Percentiles rank a stretch among this genome's conserved stretches.
Evolutionary conservation across 2,113 vertebrate species (phyloP).

Genomic region (Ictalurus furcatus): DNA sequence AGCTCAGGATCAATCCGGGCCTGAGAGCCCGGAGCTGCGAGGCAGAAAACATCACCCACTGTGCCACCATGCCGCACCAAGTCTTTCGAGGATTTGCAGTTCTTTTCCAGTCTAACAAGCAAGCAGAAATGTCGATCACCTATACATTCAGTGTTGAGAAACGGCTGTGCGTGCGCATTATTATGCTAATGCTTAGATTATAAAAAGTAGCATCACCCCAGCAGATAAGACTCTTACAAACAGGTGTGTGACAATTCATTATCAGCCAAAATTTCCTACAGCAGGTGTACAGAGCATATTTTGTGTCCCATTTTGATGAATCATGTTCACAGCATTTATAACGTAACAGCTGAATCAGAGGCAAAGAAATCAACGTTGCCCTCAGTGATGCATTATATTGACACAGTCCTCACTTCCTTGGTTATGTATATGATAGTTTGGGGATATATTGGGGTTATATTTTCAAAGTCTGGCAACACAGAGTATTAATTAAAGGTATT

Average conservation of each 20-base stretch:
- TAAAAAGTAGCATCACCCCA: neutral
- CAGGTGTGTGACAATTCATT: neutral
- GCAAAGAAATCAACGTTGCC: neutral
- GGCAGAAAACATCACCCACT: neutral
- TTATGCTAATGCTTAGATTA: neutral
- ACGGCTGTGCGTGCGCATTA: neutral
- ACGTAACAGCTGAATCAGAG: neutral
- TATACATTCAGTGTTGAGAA: neutral
- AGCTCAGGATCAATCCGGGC: neutral
- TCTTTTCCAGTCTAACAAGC: neutral
- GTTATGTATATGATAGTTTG: neutral
- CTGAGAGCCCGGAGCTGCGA: neutral
- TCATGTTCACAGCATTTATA: neutral
- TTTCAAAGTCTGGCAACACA: neutral
- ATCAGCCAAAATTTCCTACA: conserved; percentile 46
- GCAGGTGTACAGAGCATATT: neutral
- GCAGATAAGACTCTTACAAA: neutral
- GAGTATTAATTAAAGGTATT: neutral
- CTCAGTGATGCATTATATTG: neutral
- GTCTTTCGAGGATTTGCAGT: neutral
- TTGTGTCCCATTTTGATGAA: neutral
- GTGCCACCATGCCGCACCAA: neutral
- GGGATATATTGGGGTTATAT: neutral
- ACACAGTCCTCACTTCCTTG: neutral
- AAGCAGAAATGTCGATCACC: neutral